phyloP scores from a whole-genome alignment of 2,113 vertebrate species.

The Brachionichthys hirsutus region DNA sequence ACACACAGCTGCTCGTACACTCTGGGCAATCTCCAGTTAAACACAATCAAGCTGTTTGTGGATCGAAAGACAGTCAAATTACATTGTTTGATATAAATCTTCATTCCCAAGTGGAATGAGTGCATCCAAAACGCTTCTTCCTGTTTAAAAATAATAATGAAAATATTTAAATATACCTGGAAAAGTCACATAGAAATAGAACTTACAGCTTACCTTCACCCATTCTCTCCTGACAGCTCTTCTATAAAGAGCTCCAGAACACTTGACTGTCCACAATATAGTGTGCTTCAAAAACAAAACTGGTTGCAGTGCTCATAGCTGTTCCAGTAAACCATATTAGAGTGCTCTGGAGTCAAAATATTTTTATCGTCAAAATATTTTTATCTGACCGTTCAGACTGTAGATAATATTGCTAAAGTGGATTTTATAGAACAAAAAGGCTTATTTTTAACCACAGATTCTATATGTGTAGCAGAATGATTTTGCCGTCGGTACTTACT shows the following conservation, averaged over 20 bases:
- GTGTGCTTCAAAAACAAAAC: neutral
- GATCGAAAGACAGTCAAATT: slow-evolving; percentile 6
- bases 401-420: too few relatives aligned
- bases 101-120: neutral
- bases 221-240: slow-evolving; percentile 19
- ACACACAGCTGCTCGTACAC: slow-evolving; percentile 1
- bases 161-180: neutral
- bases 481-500: slow-evolving; percentile 81
- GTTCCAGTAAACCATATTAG: neutral
- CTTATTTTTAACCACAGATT: too few relatives aligned
- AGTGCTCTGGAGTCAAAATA: slow-evolving; percentile 1
- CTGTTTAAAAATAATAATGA: too few relatives aligned
- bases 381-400: too few relatives aligned
- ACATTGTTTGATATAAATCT: slow-evolving; percentile 1
- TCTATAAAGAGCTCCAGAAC: slow-evolving; percentile 6
- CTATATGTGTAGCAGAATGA: too few relatives aligned
- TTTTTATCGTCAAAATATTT: too few relatives aligned
- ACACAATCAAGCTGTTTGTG: neutral
- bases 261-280: neutral
- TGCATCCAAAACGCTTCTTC: neutral
- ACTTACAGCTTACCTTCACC: slow-evolving; percentile 31
- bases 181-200: neutral
- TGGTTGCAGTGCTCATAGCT: neutral
- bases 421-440: too few relatives aligned
- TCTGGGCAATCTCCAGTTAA: slow-evolving; percentile 2